These are phyloP conservation scores for Mormyrus proboscirostris DNA, from an alignment of 2,797 vertebrate species.

Conservation along the genomic window DNA sequence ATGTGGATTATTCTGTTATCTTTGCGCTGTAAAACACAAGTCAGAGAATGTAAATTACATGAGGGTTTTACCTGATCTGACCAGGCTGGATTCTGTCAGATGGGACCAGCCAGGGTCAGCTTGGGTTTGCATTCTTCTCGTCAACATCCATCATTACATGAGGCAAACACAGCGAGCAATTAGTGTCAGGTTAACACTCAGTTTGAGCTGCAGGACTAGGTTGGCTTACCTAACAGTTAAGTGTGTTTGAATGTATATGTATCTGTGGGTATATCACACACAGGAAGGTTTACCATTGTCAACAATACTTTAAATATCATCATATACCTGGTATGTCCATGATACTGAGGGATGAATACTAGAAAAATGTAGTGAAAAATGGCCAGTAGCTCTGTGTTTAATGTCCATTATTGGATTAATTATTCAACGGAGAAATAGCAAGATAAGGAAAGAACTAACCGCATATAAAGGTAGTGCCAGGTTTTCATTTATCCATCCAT, in stretches of 20 bases:
- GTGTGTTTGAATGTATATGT: background rate
- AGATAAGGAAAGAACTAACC: background rate
- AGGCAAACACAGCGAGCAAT: background rate
- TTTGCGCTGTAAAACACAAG: background rate
- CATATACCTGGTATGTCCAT: slow-evolving; percentile 33
- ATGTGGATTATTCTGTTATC: slow-evolving; percentile 3
- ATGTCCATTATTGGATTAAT: background rate
- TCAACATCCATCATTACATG: background rate
- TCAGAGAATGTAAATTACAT: background rate
- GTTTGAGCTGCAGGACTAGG: background rate
- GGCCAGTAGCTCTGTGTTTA: background rate
- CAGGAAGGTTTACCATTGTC: background rate
- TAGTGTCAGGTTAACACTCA: slow-evolving; percentile 4
- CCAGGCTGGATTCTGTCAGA: slow-evolving; percentile 3
- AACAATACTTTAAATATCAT: background rate
- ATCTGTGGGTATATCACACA: background rate
- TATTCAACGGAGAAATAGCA: background rate
- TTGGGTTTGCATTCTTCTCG: slow-evolving; percentile 10
- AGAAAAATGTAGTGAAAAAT: background rate
- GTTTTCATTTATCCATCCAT: background rate
- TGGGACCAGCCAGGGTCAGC: background rate
- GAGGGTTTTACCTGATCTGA: slow-evolving; percentile 2
- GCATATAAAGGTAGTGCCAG: background rate
- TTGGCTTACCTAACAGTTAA: background rate
- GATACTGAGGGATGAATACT: slow-evolving; percentile 28